phyloP scores from a whole-genome alignment of 1,140 invertebrate genomes.

The Brachionus manjavacas region DNA sequence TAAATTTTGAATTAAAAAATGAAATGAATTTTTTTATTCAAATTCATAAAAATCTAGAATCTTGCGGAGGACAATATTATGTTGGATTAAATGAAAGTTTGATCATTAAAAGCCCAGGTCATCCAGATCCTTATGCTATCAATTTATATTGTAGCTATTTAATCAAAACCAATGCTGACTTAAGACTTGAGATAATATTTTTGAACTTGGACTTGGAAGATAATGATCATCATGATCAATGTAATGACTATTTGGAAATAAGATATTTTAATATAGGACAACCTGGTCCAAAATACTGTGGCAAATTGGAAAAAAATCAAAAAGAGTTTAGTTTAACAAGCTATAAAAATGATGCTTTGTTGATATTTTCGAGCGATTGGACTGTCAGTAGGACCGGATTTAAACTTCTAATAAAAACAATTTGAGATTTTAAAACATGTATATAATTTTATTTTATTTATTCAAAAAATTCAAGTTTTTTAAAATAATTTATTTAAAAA shows the following conservation, averaged over 20 bases:
- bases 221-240: constrained; percentile 26
- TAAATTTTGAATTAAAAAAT: not conserved
- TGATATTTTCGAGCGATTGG: constrained; percentile 36
- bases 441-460: not conserved
- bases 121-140: not conserved
- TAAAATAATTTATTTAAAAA: not conserved
- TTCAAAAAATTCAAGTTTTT: not conserved
- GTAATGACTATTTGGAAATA: constrained; percentile 38
- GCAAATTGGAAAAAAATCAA: constrained; percentile 11
- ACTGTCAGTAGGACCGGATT: not conserved
- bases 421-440: not conserved
- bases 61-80: not conserved
- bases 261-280: constrained; percentile 39
- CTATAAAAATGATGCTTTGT: constrained; percentile 17
- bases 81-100: not conserved
- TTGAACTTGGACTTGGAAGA: constrained; percentile 18
- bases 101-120: constrained; percentile 14
- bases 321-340: not conserved
- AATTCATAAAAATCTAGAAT: not conserved
- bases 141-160: constrained; percentile 38
- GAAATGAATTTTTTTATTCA: not conserved
- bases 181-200: not conserved
- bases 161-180: not conserved
- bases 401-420: not conserved
- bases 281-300: constrained; percentile 41